Evolutionary conservation across 35 echinoderm and acorn worm species (phyloP).

Genomic region (Apostichopus californicus): DNA sequence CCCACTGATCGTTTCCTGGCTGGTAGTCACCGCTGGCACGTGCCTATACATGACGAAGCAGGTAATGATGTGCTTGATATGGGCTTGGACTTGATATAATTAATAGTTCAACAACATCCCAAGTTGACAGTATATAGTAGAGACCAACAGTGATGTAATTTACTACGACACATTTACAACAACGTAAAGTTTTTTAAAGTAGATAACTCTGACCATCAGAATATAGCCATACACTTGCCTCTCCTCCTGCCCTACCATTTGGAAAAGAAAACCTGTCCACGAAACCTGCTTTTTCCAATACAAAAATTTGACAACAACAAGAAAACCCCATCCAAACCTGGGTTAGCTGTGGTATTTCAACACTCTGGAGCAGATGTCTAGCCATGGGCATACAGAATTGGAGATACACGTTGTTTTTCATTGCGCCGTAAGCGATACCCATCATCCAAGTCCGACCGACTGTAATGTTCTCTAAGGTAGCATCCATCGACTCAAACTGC

Average conservation of each 20-base stretch:
- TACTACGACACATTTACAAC: too few relatives aligned
- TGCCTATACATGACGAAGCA: neutral
- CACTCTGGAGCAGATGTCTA: conserved; percentile 57
- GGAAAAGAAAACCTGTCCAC: too few relatives aligned
- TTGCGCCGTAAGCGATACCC: conserved; percentile 37
- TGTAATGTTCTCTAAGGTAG: conserved; percentile 45
- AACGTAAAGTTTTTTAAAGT: too few relatives aligned
- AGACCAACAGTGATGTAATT: too few relatives aligned
- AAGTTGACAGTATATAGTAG: too few relatives aligned
- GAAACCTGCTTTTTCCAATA: neutral
- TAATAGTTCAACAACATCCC: too few relatives aligned
- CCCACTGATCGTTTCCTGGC: conserved; percentile 46
- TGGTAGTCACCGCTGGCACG: conserved; percentile 56
- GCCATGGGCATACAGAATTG: conserved; percentile 64
- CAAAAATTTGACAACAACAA: neutral
- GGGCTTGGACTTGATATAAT: neutral
- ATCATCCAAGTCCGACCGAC: conserved; percentile 66
- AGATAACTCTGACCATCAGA: too few relatives aligned
- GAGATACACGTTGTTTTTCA: conserved; percentile 49
- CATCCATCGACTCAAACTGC: conserved; percentile 56
- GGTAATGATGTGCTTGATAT: neutral
- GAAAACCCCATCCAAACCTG: conserved; percentile 14
- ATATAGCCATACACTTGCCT: too few relatives aligned
- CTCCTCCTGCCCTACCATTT: too few relatives aligned
- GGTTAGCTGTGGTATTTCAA: conserved; percentile 59